Evolutionary conservation across 1,140 invertebrate genomes (phyloP).

Genomic region (Leptinotarsa undecemlineata): DNA sequence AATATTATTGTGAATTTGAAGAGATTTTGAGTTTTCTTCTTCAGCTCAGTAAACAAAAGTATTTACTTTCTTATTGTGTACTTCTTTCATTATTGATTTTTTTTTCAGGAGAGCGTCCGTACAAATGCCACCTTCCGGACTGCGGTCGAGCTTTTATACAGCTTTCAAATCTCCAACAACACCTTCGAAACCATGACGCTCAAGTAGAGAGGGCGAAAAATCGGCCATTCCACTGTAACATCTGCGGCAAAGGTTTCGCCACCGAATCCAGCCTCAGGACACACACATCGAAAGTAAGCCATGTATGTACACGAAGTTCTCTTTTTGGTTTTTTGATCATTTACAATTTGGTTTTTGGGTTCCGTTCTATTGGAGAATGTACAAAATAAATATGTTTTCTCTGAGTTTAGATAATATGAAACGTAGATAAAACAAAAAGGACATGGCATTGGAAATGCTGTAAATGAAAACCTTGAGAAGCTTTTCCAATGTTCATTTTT

Average conservation of each 20-base stretch:
- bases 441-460: no score
- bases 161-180: constrained; percentile 95
- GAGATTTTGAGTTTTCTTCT: no score
- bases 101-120: constrained; percentile 89
- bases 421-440: neutral
- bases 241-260: constrained; percentile 95
- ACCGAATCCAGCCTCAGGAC: constrained; percentile 93
- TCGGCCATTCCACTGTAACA: constrained; percentile 92
- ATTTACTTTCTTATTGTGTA: no score
- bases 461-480: no score
- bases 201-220: constrained; percentile 94
- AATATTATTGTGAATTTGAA: no score
- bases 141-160: constrained; percentile 96
- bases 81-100: neutral
- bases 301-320: constrained; percentile 64
- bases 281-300: constrained; percentile 94
- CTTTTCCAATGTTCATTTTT: no score
- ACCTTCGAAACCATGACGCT: constrained; percentile 93
- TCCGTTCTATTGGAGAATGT: no score
- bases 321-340: constrained; percentile 45
- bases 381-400: neutral
- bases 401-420: neutral
- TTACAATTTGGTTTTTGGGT: constrained; percentile 15
- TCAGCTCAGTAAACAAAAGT: no score
- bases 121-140: constrained; percentile 94